These are phyloP conservation scores for Trachelipus rathkii DNA, from an alignment of 1,140 invertebrate genomes.

Conservation along the genomic window DNA sequence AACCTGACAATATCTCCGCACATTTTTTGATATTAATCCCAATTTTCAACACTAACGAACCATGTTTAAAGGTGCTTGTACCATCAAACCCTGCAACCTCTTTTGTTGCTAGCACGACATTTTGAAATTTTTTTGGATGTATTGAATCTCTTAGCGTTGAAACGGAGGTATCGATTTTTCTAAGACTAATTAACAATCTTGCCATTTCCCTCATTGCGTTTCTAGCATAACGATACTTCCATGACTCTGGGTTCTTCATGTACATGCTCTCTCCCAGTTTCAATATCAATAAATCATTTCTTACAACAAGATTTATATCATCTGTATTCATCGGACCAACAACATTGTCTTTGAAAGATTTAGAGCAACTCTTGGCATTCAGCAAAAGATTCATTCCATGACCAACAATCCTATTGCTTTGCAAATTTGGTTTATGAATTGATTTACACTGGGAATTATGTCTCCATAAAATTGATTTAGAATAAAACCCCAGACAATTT, in stretches of 20 bases:
- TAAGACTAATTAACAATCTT: neutral
- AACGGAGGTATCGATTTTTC: neutral
- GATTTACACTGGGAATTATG: neutral
- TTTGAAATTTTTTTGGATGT: neutral
- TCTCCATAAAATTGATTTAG: neutral
- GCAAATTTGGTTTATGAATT: neutral
- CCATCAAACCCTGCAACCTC: neutral
- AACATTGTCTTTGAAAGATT: neutral
- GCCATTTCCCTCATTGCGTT: neutral
- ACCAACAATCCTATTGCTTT: neutral
- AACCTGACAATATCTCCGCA: neutral
- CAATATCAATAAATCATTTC: neutral
- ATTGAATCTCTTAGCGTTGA: neutral
- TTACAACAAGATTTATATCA: neutral
- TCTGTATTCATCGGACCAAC: neutral
- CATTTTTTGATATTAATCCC: constrained; percentile 4
- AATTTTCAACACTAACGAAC: constrained; percentile 1
- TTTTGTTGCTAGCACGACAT: neutral
- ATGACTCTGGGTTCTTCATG: neutral
- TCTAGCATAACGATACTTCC: neutral
- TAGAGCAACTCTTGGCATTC: neutral
- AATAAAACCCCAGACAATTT: neutral
- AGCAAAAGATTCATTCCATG: neutral
- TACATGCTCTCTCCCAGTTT: neutral
- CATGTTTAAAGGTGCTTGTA: neutral